Percentiles rank a stretch among this genome's conserved stretches.
phyloP scores from a whole-genome alignment of 2,797 vertebrate genomes.

The Xiphophorus birchmanni region DNA sequence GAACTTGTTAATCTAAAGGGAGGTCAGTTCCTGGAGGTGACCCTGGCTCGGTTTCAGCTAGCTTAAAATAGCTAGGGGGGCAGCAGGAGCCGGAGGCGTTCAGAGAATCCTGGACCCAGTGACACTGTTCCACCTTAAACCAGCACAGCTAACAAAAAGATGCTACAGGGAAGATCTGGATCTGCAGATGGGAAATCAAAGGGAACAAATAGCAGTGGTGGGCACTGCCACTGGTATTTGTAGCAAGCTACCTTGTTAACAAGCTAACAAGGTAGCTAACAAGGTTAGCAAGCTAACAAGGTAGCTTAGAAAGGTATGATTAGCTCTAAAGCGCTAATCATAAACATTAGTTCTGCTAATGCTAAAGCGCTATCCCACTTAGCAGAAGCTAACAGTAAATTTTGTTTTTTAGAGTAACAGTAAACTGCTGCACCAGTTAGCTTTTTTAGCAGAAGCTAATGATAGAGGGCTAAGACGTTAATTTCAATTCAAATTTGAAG shows the following conservation, averaged over 20 bases:
- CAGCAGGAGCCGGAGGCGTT: too few species aligned
- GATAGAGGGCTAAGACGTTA: neutral
- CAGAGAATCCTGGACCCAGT: too few species aligned
- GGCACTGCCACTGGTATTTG: neutral
- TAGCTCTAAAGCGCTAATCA: neutral
- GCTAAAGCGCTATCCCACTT: neutral
- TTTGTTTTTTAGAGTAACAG: too few species aligned
- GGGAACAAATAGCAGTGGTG: neutral
- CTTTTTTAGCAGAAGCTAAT: neutral
- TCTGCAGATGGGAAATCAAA: neutral
- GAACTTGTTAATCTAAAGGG: constrained; percentile 17
- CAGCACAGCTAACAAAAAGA: neutral
- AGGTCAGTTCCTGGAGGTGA: constrained; percentile 11
- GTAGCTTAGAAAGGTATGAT: neutral
- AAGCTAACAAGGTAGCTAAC: neutral
- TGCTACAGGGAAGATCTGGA: neutral
- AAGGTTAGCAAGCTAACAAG: neutral
- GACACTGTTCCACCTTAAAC: neutral
- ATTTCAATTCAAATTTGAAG: neutral
- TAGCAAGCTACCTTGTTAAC: too few species aligned
- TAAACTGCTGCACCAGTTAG: too few species aligned
- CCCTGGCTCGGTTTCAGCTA: constrained; percentile 20
- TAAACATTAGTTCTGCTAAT: neutral
- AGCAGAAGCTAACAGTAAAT: too few species aligned
- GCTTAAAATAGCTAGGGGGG: constrained; percentile 21